Evolutionary conservation across 2,888 invertebrate genomes (phyloP).

Genomic region (Euspilapteryx auroguttella): DNA sequence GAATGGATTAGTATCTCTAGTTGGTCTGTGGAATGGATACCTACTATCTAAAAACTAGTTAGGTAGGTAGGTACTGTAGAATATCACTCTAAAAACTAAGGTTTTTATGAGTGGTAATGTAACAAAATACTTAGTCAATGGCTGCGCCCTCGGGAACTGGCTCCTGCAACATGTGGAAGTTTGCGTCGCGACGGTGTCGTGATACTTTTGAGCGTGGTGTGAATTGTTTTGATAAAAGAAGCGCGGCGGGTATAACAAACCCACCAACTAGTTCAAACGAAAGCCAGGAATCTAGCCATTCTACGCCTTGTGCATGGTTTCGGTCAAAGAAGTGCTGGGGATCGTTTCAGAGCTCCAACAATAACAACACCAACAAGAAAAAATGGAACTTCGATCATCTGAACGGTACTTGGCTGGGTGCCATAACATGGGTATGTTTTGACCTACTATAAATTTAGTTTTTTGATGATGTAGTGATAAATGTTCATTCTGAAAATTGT

Average conservation of each 20-base stretch:
- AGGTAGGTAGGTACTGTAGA: too few relatives aligned
- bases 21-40: too few relatives aligned
- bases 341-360: constrained; percentile 13
- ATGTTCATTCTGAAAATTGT: constrained; percentile 4
- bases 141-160: too few relatives aligned
- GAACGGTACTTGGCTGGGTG: constrained; percentile 47
- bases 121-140: too few relatives aligned
- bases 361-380: constrained; percentile 31
- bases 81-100: too few relatives aligned
- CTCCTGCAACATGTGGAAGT: constrained; percentile 62
- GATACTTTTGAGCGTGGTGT: constrained; percentile 51
- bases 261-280: constrained; percentile 19
- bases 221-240: constrained; percentile 48
- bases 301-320: constrained; percentile 26
- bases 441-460: constrained; percentile 7
- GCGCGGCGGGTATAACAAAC: constrained; percentile 33
- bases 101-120: too few relatives aligned
- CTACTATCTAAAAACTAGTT: too few relatives aligned
- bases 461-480: constrained; percentile 9
- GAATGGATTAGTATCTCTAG: too few relatives aligned
- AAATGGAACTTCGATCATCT: constrained; percentile 43
- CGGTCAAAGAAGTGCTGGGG: constrained; percentile 23
- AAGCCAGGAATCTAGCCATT: constrained; percentile 19
- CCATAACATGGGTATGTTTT: constrained; percentile 51
- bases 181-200: constrained; percentile 48